Evolutionary conservation across 2,888 invertebrate genomes (phyloP), one percentile per base, ranked within the genome.

Genomic region (Dascillus cervinus): DNA sequence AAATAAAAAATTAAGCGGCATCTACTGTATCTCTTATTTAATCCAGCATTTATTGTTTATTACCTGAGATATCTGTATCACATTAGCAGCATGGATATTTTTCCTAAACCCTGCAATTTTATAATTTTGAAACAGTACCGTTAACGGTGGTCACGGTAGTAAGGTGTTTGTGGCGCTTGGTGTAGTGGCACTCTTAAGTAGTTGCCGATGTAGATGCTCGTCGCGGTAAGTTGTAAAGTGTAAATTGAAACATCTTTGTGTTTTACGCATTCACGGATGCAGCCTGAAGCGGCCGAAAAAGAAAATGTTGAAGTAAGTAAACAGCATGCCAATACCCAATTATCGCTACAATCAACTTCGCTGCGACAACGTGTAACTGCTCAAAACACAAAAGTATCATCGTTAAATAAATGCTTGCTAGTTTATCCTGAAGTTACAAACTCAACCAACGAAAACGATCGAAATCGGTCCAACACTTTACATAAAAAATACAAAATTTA

Each of bases 261-360:
- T 38, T 49, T 44, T 47, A 47, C 50, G 51, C 46, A 38, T 46
- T 41, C 42, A 42, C 44, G 58, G 60, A 58, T 54, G 65, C 65
- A 63, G 64, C 63, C 57, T 30, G 58, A 56, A 41, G 59, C 56
- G 41, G 58, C 58, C 44, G 56, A 62, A 49, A 61, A 58, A 52
- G 51, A 54, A 28, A 38, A 47, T 50, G 39, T 44, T 41, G 62
- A 65, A 62, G 67, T 67, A 66, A 67, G 67, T 67, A 67, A 53
- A 44, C 44, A 33, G 40, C 46, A 33, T 30, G 32, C 45, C 40
- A 47, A 42, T 32, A 26, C 43, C 26, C 43, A 53, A 41, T 43
- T 52, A 43, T 39, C 53, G 34, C 50, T 53, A 39, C 47, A 52
- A 41, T 52, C 53, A 41, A 38, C 41, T 34, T 31, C 37, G 19